Evolutionary conservation across 2,888 invertebrate species (phyloP), one percentile per base, ranked within the genome.

Genomic region (Marasmarcha lunaedactyla): DNA sequence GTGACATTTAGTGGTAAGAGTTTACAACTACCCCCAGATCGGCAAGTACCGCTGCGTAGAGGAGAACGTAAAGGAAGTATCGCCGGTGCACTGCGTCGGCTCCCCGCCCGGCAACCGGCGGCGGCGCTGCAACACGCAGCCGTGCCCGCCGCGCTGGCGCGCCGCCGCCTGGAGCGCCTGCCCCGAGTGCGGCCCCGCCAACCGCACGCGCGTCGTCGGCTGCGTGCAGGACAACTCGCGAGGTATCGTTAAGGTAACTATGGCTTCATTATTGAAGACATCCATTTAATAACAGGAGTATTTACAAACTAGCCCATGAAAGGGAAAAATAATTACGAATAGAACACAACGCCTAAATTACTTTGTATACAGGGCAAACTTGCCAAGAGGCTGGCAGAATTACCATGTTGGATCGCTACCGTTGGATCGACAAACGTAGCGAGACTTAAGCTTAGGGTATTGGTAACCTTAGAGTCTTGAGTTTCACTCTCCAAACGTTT

Each of bases 111-210:
- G 95, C 87, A 61, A 79, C 68, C 52, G 87, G 0, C 58, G 63
- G 9, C 58, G 81, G 46, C 59, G 90, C 54, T 93, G 93, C 59
- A 94, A 93, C 43, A 91, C 89, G 10, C 86, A 87, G 38, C 89
- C 92, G 0, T 96, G 95, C 59, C 88, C 92, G 0, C 90, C 94
- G 0, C 89, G 92, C 48, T 96, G 96, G 96, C 79, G 89, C 12
- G 86, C 90, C 0, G 87, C 86, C 1, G 85, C 89, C 2, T 96
- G 96, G 95, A 86, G 89, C 6, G 72, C 87, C 0, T 96, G 96
- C 54, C 90, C 90, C 9, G 81, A 86, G 10, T 95, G 96, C 63
- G 91, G 93, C 3, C 86, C 88, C n/a, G 92, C 93, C 1, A 74
- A 84, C 1, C 89, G 90, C 54, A 88, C 87, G 0, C 86, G 94